Evolutionary conservation across 2,113 vertebrate species (phyloP).

Genomic region (Telmatochromis brachygnathus): DNA sequence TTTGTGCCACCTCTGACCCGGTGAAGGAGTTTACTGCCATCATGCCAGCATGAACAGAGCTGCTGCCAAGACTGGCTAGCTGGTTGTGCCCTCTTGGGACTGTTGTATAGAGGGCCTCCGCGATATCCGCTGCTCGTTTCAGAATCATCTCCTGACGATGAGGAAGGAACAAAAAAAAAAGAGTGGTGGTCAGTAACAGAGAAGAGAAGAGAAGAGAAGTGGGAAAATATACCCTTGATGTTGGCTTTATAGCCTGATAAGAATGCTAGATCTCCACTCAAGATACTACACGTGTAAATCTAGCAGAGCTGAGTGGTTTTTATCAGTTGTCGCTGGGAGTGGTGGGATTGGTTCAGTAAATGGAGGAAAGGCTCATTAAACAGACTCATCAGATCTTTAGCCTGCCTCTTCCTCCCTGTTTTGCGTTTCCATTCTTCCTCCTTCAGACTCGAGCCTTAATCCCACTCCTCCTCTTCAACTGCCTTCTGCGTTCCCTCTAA

Average conservation of each 20-base stretch:
- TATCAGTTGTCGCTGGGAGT: constrained; percentile 40
- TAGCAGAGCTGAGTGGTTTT: constrained; percentile 29
- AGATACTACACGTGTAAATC: constrained; percentile 27
- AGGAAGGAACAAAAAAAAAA: constrained; percentile 30
- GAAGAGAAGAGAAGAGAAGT: background rate
- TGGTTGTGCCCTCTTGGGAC: constrained; percentile 94
- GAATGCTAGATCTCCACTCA: constrained; percentile 10
- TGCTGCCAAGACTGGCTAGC: constrained; percentile 61
- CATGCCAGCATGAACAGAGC: constrained; percentile 65
- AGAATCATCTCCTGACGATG: constrained; percentile 87
- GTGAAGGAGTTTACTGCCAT: constrained; percentile 70
- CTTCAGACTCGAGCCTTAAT: background rate
- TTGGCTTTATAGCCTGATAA: constrained; percentile 2
- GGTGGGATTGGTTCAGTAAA: constrained; percentile 49
- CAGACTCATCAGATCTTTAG: constrained; percentile 36
- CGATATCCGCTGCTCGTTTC: constrained; percentile 90
- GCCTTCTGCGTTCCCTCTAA: background rate
- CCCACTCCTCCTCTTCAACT: background rate
- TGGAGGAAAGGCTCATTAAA: constrained; percentile 35
- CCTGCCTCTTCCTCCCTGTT: background rate
- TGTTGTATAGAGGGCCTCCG: constrained; percentile 88
- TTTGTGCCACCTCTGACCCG: constrained; percentile 66
- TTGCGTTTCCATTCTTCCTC: background rate
- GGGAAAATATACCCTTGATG: background rate
- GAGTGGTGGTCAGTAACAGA: constrained; percentile 22